Evolutionary conservation across 2,888 invertebrate genomes (phyloP).

Genomic region (Epinotia bilunana): DNA sequence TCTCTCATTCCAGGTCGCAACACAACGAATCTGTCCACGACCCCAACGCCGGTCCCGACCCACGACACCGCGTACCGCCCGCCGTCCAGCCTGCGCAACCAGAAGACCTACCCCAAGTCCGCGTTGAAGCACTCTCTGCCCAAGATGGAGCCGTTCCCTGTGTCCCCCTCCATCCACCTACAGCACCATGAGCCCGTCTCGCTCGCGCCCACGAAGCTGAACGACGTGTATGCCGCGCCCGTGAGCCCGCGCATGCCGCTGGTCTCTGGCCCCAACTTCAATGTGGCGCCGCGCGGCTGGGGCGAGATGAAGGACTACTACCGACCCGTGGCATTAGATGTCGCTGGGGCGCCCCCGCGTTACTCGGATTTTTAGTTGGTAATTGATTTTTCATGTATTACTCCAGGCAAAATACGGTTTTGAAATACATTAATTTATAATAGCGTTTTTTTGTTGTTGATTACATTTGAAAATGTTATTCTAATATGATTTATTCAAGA

Average conservation of each 20-base stretch:
- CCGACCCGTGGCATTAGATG: slow-evolving; percentile 89
- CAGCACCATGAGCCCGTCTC: slow-evolving; percentile 71
- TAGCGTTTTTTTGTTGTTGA: too few relatives aligned
- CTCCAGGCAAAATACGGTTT: too few relatives aligned
- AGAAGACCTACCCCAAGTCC: slow-evolving; percentile 79
- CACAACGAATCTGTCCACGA: slow-evolving; percentile 76
- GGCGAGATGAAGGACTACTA: slow-evolving; percentile 88
- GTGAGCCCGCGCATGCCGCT: slow-evolving; percentile 73
- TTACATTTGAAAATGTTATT: too few relatives aligned
- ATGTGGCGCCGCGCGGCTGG: slow-evolving; percentile 94
- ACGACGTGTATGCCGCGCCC: slow-evolving; percentile 78
- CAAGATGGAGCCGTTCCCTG: slow-evolving; percentile 80
- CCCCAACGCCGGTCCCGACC: slow-evolving; percentile 76
- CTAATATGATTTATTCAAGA: too few relatives aligned
- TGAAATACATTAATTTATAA: too few relatives aligned
- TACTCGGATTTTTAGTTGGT: slow-evolving; percentile 82
- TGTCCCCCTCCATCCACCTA: slow-evolving; percentile 68
- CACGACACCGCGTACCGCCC: slow-evolving; percentile 82
- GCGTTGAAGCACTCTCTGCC: slow-evolving; percentile 75
- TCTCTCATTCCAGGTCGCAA: slow-evolving; percentile 72
- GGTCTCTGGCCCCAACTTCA: slow-evolving; percentile 87
- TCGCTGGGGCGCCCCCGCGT: slow-evolving; percentile 66
- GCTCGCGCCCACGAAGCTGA: slow-evolving; percentile 77
- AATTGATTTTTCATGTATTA: neutral
- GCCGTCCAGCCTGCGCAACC: slow-evolving; percentile 76